Base-by-base conservation (phyloP, 1,140 invertebrate genomes). In the Pissodes strobi region DNA sequence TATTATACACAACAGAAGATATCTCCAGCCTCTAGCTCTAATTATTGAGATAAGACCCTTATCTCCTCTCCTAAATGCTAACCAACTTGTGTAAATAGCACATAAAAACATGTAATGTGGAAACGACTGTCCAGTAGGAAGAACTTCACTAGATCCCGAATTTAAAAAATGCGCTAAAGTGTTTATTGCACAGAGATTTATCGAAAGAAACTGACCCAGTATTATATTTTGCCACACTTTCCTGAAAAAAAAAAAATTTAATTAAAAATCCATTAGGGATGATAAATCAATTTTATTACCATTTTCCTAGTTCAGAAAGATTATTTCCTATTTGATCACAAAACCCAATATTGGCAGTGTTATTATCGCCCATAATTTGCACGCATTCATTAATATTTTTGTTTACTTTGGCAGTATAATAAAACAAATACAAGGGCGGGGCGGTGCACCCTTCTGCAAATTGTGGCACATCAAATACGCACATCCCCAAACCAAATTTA, bases 31-130 rank as follows among this genome's bases (percentile, higher is more conserved):
- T 51, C 86, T 82, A 15, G 83, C 82, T 76, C 83, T 85, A 72
- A 93, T 82, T n/a, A 91, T 84, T 5, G 84, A 79, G 46, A 85
- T 77, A 38, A 88, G 80, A 70, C 84, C 86, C 70, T 80, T 85
- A 55, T 83, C 86, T 58, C 82, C 82, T 45, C 83, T 80, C 51
- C 87, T 84, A 79, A 87, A 91, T 0, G 89, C 86, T 70, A 93
- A 79, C 76, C 86, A 86, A 46, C 89, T 88, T 22, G 87, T 89
- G 73, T 90, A 93, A 48, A 91, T 84, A 66, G 90, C 74, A 72
- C 89, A 89, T 67, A 93, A 81, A 65, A 90, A 81, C 53, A 87
- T 80, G 77, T 94, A 94, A 59, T 90, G 90, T n/a, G 90, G 82
- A 70, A 93, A 85, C 71, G 88, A 88, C 79, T 93, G 91, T 45